These are phyloP conservation scores for Eudorcas thomsonii DNA, from an alignment of 2,113 vertebrate genomes.

Conservation along the genomic window DNA sequence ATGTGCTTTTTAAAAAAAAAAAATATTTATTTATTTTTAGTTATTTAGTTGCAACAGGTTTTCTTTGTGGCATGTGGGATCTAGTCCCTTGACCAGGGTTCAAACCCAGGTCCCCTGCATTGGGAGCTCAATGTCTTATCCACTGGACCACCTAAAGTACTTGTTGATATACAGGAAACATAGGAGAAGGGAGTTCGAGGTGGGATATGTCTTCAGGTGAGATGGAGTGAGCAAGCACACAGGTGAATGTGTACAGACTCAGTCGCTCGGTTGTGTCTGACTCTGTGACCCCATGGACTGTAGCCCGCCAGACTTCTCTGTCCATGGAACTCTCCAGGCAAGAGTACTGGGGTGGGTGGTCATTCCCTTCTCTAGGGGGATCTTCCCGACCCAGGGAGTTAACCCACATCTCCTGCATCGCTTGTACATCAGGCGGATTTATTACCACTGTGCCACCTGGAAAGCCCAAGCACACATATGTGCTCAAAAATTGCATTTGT, in stretches of 20 bases:
- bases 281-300: background rate
- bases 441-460: background rate
- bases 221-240: background rate
- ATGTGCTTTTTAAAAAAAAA: too few species aligned
- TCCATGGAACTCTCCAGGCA: background rate
- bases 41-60: too few species aligned
- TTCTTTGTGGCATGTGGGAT: too few species aligned
- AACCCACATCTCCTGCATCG: background rate
- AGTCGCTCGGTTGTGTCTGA: background rate
- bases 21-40: too few species aligned
- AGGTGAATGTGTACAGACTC: background rate
- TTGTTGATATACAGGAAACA: background rate
- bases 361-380: background rate
- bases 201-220: background rate
- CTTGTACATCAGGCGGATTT: background rate
- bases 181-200: background rate
- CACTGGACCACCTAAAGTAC: background rate
- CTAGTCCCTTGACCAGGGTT: too few species aligned
- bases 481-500: background rate
- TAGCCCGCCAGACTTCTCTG: background rate
- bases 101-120: too few species aligned
- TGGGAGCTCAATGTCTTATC: too few species aligned
- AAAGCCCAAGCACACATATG: background rate
- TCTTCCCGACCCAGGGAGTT: background rate
- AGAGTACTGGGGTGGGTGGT: background rate